Percentiles rank a stretch among this genome's conserved stretches.
Conservation (phyloP, 2,797 vertebrate genomes). For the Platyrinchus mystaceus region DNA sequence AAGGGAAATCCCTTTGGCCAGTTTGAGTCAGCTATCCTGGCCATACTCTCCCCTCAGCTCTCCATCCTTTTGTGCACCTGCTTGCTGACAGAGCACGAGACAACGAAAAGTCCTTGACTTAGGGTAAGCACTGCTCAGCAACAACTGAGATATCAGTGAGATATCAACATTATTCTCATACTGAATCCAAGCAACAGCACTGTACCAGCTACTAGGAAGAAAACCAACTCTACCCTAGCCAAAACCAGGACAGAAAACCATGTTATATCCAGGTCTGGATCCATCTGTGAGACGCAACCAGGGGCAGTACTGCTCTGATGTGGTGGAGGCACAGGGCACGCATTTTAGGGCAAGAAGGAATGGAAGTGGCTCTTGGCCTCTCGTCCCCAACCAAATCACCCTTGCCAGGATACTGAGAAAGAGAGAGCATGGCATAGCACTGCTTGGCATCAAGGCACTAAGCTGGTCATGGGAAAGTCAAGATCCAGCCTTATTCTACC, state of each 20-base stretch:
- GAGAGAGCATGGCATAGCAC: background rate
- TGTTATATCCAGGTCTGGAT: background rate
- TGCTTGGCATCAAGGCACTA: background rate
- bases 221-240: background rate
- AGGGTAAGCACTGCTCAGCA: background rate
- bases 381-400: background rate
- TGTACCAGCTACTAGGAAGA: background rate
- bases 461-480: background rate
- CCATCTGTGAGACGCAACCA: background rate
- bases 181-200: background rate
- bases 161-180: background rate
- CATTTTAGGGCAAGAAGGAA: background rate
- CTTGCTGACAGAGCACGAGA: background rate
- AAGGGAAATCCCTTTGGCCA: background rate
- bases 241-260: background rate
- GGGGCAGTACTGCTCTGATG: background rate
- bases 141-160: background rate
- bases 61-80: background rate
- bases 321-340: fast-evolving
- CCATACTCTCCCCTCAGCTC: fast-evolving
- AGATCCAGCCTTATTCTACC: background rate
- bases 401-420: background rate
- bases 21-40: background rate
- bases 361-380: background rate
- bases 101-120: background rate